Conservation (phyloP, 2,113 vertebrate species). For the Phalacrocorax pelagicus region DNA sequence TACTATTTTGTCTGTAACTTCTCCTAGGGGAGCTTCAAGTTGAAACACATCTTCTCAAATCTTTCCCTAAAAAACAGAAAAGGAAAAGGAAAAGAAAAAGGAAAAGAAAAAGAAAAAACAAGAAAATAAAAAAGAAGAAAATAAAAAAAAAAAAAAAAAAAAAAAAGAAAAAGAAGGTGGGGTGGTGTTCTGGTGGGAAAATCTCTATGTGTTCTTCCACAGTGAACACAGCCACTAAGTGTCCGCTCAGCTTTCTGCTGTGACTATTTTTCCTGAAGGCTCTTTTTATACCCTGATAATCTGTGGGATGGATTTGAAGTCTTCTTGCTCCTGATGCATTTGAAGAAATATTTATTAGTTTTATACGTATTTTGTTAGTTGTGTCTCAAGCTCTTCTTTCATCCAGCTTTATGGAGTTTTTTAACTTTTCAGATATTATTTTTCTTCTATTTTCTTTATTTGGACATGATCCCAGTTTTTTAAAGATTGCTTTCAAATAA, state of each 20-base stretch:
- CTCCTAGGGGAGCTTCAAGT: not conserved
- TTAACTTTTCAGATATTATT: not conserved
- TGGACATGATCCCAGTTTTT: not conserved
- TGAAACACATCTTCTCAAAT: not conserved
- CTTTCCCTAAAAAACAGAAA: not conserved
- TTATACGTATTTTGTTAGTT: not conserved
- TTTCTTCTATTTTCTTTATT: not conserved
- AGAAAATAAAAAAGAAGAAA: no score
- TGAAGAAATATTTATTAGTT: constrained; percentile 15
- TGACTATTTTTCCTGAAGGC: not conserved
- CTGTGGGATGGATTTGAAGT: not conserved
- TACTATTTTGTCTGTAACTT: not conserved
- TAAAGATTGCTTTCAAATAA: constrained; percentile 5
- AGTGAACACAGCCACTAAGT: not conserved
- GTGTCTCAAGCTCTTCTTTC: not conserved
- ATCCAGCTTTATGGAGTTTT: not conserved
- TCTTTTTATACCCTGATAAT: not conserved
- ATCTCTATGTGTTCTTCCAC: not conserved
- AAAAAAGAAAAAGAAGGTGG: rapidly evolving
- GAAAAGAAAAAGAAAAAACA: not conserved
- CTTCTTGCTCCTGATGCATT: not conserved
- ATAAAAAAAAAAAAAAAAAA: not conserved
- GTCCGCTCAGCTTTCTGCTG: not conserved
- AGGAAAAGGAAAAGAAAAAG: not conserved
- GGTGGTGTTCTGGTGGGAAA: not conserved